Evolutionary conservation across 2,888 invertebrate species (phyloP).

Genomic region (Drosophila rellima): DNA sequence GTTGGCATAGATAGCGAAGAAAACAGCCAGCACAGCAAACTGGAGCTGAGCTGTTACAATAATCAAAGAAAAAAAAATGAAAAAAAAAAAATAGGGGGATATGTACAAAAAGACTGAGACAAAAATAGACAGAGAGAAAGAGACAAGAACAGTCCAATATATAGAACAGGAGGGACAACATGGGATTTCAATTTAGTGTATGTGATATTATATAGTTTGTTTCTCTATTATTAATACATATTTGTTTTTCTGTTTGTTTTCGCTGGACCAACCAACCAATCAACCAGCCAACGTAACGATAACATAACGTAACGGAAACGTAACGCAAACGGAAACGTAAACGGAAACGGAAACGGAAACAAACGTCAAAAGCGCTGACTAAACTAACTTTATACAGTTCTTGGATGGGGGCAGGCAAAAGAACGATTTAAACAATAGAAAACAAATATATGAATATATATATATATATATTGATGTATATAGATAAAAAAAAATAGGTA

Average conservation of each 20-base stretch:
- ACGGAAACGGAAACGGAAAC: conserved; percentile 18
- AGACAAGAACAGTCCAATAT: conserved; percentile 35
- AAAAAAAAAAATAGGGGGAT: conserved; percentile 14
- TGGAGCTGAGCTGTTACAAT: conserved; percentile 47
- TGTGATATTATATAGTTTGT: conserved; percentile 19
- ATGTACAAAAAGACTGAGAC: conserved; percentile 60
- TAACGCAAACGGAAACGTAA: conserved; percentile 20
- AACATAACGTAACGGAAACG: conserved; percentile 56
- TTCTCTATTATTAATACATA: not conserved
- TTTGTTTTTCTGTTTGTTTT: conserved; percentile 14
- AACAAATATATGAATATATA: conserved; percentile 26
- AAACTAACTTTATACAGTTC: conserved; percentile 43
- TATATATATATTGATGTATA: conserved; percentile 20
- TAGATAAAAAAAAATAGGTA: conserved; percentile 25
- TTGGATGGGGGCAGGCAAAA: conserved; percentile 50
- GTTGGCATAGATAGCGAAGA: conserved; percentile 28
- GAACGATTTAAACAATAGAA: conserved; percentile 14
- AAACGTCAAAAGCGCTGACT: conserved; percentile 45
- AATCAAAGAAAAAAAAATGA: no score
- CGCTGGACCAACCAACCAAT: conserved; percentile 65
- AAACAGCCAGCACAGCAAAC: conserved; percentile 57
- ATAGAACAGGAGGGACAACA: conserved; percentile 83
- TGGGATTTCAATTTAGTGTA: conserved; percentile 72
- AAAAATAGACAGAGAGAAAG: conserved; percentile 25
- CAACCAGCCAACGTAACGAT: conserved; percentile 64